Base-by-base conservation (phyloP, 2,113 vertebrate genomes). In the Hoplias malabaricus region DNA sequence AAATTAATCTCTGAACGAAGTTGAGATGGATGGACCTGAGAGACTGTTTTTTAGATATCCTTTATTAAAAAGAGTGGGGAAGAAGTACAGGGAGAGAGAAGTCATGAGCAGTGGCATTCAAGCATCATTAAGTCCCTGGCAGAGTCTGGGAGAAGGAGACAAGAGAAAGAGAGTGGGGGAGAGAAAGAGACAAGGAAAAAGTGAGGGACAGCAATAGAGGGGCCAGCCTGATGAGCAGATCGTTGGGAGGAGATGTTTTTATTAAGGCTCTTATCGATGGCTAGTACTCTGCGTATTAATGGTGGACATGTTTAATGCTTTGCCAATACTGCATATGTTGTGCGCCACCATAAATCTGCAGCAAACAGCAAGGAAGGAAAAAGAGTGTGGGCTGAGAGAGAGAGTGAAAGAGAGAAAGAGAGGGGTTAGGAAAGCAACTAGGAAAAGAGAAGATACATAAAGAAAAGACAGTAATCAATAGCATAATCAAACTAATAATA, bases 221-320 rank as follows among this genome's bases (percentile, higher is more conserved):
- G 84, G 83, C 79, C 13, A 43, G 9, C 29, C 61, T 77, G 78
- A 80, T 80, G 70, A 81, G 74, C 87, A 88, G 88, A 90, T 91
- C 86, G 79, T 87, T 86, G 70, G 75, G 65, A 84, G 87, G 87
- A 80, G 90, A 91, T 92, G 91, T 90, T 91, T 93, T 92, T 93
- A 92, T 92, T 91, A 92, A 92, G 89, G 90, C 87, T 90, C 90
- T 92, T 91, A 92, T 92, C 89, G 90, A 92, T 88, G 87, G 85
- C 84, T 86, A 85, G 89, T 87, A 90, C 88, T 90, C 85, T 85
- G 84, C 85, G 86, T 91, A 92, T 93, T 93, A 92, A 91, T 88
- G 90, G 86, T 79, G 84, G 92, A 93, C 92, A 91, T 87, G 88
- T 93, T 93, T 93, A 93, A 92, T 92, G 91, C 89, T 92, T 92